Base-by-base conservation (phyloP, 2,888 invertebrate genomes). In the Villa cingulata region DNA sequence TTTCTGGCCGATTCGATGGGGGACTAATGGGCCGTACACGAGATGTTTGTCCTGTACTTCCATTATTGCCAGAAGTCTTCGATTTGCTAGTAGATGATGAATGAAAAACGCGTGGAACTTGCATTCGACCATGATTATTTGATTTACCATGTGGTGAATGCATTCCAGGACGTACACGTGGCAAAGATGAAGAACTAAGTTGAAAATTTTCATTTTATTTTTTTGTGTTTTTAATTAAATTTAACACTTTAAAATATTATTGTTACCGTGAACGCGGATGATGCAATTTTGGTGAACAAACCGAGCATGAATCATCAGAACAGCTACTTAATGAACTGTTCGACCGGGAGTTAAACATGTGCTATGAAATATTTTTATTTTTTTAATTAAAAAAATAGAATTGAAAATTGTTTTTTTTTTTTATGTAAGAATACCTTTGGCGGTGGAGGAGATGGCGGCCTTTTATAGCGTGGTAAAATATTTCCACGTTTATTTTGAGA, bases 281-380 rank as follows among this genome's bases (percentile, higher is more conserved):
- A 50, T 60, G 62, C 57, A 64, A 64, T 70, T 63, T 77, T 7
- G 83, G 84, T 0, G 86, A 85, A 62, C 87, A 87, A 1, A 87
- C 84, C 0, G 86, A 86, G 60, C 87, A 87, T 0, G 86, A 86
- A 59, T 85, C 83, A 58, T 86, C 86, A 0, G 86, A 86, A 61
- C 87, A 87, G 56, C 84, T 85, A 70, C 85, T 86, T 41, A 80
- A 77, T 0, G 85, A 83, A 36, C 86, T 86, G 2, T 78, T 81
- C 0, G 81, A 80, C 0, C 78, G 78, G n/a, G 83, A 82, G 0
- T 83, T 76, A 59, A 71, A 70, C 45, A 66, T 60, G 51, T 59
- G 60, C 62, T 64, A 43, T 1, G 43, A 27, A 49, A n/a, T n/a
- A n/a, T n/a, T n/a, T n/a, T 23, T 37, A 39, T 29, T 14, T n/a